Percentiles rank a stretch among this genome's conserved stretches.
These are phyloP conservation scores for Stichopus chloronotus DNA, from an alignment of 35 echinoderm and acorn worm species.

Conservation along the genomic window DNA sequence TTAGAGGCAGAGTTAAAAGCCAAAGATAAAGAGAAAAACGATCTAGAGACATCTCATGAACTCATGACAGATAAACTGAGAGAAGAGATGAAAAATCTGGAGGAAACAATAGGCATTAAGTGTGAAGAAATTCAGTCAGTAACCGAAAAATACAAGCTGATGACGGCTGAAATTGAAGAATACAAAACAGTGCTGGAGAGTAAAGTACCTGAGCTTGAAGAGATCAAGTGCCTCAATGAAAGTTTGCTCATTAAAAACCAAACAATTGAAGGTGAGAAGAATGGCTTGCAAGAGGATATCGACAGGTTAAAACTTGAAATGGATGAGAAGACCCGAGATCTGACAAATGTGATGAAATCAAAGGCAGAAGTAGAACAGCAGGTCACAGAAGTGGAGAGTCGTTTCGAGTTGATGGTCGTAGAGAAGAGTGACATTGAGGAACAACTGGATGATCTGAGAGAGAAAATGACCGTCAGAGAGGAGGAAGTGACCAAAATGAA, in stretches of 20 bases:
- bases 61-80: background rate
- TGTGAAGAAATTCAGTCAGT: background rate
- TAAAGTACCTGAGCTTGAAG: slow-evolving; percentile 32
- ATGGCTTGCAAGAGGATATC: slow-evolving; percentile 9
- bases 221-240: background rate
- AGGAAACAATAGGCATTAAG: background rate
- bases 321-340: slow-evolving; percentile 11
- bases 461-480: background rate
- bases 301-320: background rate
- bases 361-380: slow-evolving; percentile 46
- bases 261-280: background rate
- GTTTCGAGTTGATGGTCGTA: slow-evolving; percentile 36
- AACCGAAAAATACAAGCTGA: background rate
- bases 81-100: slow-evolving; percentile 1
- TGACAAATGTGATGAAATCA: background rate
- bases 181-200: background rate
- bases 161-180: background rate
- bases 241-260: background rate
- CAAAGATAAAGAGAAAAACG: background rate
- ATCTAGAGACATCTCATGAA: background rate
- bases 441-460: slow-evolving; percentile 20
- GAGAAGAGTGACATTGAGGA: slow-evolving; percentile 56
- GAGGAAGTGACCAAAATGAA: slow-evolving; percentile 5
- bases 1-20: background rate
- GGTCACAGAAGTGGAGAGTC: slow-evolving; percentile 36